These are phyloP conservation scores for Eremophila alpestris DNA, from an alignment of 2,797 vertebrate species.

Conservation along the genomic window DNA sequence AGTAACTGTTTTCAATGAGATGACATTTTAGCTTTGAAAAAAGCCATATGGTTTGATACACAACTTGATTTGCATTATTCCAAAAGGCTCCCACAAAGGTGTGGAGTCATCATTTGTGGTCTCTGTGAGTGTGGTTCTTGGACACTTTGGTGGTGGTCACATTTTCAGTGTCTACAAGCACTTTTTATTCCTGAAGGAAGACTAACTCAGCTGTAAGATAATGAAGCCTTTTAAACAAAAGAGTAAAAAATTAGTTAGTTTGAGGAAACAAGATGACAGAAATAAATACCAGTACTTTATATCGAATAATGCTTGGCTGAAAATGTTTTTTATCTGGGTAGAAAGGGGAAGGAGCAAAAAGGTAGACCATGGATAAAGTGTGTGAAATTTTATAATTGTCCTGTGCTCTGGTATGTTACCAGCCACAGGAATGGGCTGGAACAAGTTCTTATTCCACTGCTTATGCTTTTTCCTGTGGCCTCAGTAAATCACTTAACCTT, in stretches of 20 bases:
- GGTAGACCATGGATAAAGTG: not conserved
- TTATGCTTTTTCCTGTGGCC: conserved; percentile 30
- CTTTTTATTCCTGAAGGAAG: not conserved
- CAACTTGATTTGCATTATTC: not conserved
- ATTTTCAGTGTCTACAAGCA: not conserved
- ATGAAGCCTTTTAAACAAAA: not conserved
- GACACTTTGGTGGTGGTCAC: not conserved
- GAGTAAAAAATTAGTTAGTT: not conserved
- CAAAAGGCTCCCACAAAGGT: not conserved
- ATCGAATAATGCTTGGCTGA: not conserved
- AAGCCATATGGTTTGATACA: not conserved
- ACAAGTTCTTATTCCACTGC: not conserved
- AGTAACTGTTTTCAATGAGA: not conserved
- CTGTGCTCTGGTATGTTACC: not conserved
- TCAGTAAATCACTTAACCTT: conserved; percentile 52
- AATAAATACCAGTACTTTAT: not conserved
- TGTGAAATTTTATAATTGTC: not conserved
- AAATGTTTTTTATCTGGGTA: not conserved
- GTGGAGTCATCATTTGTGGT: not conserved
- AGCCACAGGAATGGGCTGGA: not conserved
- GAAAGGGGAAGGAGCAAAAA: not conserved
- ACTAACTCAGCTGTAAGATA: not conserved
- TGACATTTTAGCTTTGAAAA: not conserved
- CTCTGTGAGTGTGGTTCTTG: not conserved
- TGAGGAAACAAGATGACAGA: not conserved